Conservation (phyloP, 2,113 vertebrate species). For the Rhegmatorhina hoffmannsi region DNA sequence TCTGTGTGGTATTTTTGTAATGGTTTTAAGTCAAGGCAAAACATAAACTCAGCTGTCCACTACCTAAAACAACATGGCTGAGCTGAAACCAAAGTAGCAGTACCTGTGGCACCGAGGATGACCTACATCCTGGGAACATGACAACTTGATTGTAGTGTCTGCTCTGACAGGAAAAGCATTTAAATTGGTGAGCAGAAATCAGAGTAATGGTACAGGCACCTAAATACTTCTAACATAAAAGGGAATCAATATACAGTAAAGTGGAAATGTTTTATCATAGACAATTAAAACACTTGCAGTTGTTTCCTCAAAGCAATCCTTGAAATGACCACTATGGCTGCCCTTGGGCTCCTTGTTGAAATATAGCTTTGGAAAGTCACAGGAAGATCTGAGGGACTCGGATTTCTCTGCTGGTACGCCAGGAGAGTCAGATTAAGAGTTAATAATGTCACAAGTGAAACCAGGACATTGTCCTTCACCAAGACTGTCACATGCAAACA, state of each 20-base stretch:
- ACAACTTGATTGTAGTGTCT: background rate
- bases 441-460: background rate
- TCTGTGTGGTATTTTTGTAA: background rate
- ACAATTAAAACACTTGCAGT: background rate
- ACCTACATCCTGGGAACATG: background rate
- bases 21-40: background rate
- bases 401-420: background rate
- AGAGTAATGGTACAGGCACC: background rate
- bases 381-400: background rate
- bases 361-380: background rate
- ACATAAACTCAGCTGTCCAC: background rate
- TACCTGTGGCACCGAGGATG: background rate
- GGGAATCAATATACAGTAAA: background rate
- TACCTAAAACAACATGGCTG: background rate
- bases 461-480: background rate
- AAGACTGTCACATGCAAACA: background rate
- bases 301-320: background rate
- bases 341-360: background rate
- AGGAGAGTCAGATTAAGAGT: background rate
- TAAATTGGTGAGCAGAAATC: background rate
- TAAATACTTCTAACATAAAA: background rate
- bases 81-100: background rate
- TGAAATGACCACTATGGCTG: accelerated
- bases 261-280: background rate
- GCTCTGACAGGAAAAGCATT: background rate